Conservation (phyloP, 2,797 vertebrate genomes). For the Phaenicophaeus curvirostris region DNA sequence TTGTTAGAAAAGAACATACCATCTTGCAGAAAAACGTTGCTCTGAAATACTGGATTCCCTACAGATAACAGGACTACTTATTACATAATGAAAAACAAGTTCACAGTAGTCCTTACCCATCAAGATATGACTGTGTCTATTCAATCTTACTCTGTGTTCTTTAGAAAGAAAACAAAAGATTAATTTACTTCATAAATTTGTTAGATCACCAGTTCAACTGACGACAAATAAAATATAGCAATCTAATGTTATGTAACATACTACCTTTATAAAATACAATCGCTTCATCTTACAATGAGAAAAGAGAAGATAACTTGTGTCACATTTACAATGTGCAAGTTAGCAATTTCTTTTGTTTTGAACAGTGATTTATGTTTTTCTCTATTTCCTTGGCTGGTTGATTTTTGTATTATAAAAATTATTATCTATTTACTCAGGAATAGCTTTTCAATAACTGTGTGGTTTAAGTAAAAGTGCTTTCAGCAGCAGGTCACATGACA, state of each 20-base stretch:
- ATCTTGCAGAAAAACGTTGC: background rate
- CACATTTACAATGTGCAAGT: background rate
- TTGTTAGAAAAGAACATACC: background rate
- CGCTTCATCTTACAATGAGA: background rate
- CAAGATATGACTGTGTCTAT: background rate
- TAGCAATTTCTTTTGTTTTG: background rate
- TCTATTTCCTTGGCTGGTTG: background rate
- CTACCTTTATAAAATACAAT: background rate
- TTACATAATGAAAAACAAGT: background rate
- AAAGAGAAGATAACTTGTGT: background rate
- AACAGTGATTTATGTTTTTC: background rate
- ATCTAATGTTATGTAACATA: background rate
- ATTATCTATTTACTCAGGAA: background rate
- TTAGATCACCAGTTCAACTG: background rate
- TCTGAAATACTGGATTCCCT: background rate
- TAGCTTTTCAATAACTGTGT: background rate
- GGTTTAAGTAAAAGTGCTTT: background rate
- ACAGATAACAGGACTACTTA: background rate
- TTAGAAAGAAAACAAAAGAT: background rate
- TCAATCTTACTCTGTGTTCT: background rate
- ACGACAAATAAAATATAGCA: background rate
- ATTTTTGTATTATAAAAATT: background rate
- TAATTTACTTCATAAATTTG: accelerated
- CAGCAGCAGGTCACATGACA: background rate
- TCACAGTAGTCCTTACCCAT: background rate